These are phyloP conservation scores for Podilymbus podiceps DNA, from an alignment of 2,113 vertebrate species.

Conservation along the genomic window DNA sequence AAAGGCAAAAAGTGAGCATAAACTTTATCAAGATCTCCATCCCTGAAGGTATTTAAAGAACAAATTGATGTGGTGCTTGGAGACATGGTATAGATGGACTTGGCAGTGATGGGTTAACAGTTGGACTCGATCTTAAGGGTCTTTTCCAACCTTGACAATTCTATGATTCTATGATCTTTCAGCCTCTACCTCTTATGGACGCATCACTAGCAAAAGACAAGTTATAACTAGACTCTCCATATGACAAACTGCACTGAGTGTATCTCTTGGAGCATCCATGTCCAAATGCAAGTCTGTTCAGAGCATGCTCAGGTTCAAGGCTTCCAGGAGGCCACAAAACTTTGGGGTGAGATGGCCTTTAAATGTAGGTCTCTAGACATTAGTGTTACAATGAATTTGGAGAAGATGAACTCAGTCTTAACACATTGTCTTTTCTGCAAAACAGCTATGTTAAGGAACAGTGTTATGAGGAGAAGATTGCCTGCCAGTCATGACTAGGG, in stretches of 20 bases:
- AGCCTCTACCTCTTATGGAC: not conserved
- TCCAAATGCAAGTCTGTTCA: not conserved
- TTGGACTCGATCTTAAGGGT: too few relatives aligned
- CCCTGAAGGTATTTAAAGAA: too few relatives aligned
- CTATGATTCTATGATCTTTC: too few relatives aligned
- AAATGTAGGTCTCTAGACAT: not conserved
- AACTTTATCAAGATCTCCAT: not conserved
- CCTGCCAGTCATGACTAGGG: not conserved
- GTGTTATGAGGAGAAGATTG: not conserved
- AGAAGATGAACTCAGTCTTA: not conserved
- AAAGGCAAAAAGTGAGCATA: not conserved
- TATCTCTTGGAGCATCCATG: not conserved
- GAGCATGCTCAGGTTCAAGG: not conserved
- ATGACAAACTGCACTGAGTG: not conserved
- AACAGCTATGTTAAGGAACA: not conserved
- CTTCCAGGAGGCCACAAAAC: not conserved
- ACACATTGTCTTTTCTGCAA: fast-evolving
- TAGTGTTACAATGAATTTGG: not conserved
- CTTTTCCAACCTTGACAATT: too few relatives aligned
- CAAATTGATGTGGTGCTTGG: too few relatives aligned
- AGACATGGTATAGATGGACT: too few relatives aligned
- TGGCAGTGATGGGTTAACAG: too few relatives aligned
- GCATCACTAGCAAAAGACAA: not conserved
- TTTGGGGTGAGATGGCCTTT: not conserved
- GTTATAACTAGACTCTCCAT: not conserved